Conservation (phyloP, 1,140 invertebrate species). For the Drosophila sturtevanti region DNA sequence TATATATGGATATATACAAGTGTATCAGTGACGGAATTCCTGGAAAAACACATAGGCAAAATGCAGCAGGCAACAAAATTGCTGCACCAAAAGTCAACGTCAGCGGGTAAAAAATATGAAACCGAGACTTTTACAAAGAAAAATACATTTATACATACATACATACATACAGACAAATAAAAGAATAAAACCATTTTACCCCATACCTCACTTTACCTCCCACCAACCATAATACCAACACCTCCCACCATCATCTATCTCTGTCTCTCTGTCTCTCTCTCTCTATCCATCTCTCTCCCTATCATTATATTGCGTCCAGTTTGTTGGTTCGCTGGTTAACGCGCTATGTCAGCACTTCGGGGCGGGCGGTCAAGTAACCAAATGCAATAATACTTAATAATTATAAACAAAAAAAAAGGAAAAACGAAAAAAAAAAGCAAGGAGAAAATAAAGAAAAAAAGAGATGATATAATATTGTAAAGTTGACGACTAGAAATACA, state of each 20-base stretch:
- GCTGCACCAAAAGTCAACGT: conserved; percentile 36
- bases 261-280: too few species aligned
- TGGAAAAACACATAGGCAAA: conserved; percentile 77
- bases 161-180: too few species aligned
- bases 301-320: conserved; percentile 28
- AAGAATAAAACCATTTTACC: too few species aligned
- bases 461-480: too few species aligned
- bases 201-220: too few species aligned
- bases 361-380: background rate
- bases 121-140: conserved; percentile 20
- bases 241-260: conserved; percentile 17
- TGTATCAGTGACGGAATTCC: conserved; percentile 76
- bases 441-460: too few species aligned
- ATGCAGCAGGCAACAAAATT: conserved; percentile 40
- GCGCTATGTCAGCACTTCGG: background rate
- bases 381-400: background rate
- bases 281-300: too few species aligned
- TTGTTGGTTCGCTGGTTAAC: conserved; percentile 6
- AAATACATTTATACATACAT: background rate
- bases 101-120: conserved; percentile 50
- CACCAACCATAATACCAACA: background rate
- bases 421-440: background rate
- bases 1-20: conserved; percentile 36
- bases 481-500: too few species aligned
- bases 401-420: background rate